phyloP scores from a whole-genome alignment of 2,113 vertebrate genomes.

The Neolamprologus caudopunctatus region DNA sequence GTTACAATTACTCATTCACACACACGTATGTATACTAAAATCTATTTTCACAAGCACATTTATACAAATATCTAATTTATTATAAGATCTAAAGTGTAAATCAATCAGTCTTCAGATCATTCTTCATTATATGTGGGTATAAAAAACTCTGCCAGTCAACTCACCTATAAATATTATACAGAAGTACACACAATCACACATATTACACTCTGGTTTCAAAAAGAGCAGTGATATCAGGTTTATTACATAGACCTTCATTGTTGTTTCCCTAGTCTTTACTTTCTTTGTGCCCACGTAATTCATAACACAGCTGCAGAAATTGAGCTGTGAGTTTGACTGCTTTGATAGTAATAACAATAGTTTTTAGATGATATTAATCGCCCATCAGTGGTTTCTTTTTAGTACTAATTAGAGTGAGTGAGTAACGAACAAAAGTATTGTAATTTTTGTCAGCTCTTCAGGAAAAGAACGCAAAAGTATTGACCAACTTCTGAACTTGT shows the following conservation, averaged over 20 bases:
- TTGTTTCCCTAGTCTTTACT: neutral
- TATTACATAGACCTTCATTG: neutral
- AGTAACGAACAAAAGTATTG: neutral
- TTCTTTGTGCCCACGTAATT: neutral
- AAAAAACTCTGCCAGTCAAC: neutral
- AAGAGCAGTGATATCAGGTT: neutral
- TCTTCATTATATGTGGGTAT: neutral
- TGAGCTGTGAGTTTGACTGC: neutral
- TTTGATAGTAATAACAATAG: neutral
- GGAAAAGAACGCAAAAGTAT: neutral
- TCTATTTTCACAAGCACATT: neutral
- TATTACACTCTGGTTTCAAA: neutral
- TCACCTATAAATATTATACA: neutral
- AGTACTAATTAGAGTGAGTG: neutral
- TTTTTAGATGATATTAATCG: neutral
- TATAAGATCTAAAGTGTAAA: neutral
- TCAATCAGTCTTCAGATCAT: neutral
- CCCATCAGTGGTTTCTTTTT: neutral
- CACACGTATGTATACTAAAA: neutral
- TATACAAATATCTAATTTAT: neutral
- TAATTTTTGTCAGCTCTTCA: neutral
- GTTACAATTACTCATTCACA: neutral
- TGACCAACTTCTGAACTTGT: neutral
- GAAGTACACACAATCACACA: neutral
- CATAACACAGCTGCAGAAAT: neutral